Evolutionary conservation across 2,888 invertebrate genomes (phyloP).

Genomic region (Coenonympha arcania): DNA sequence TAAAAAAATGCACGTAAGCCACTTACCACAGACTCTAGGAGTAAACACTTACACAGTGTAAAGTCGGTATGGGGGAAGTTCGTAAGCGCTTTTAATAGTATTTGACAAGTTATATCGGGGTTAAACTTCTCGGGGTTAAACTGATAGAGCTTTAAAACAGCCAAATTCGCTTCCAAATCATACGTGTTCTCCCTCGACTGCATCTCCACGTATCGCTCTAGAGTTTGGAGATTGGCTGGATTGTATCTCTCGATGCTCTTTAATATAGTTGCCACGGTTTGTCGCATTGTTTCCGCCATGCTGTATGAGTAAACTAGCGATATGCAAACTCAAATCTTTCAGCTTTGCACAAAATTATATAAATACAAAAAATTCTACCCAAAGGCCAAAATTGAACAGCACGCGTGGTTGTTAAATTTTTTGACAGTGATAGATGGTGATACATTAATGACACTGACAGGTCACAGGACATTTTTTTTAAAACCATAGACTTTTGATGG

Average conservation of each 20-base stretch:
- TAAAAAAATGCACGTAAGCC: neutral
- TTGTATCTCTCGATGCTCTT: constrained; percentile 97
- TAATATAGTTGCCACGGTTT: constrained; percentile 88
- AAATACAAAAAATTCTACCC: too few relatives aligned
- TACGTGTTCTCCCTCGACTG: constrained; percentile 95
- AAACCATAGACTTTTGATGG: too few relatives aligned
- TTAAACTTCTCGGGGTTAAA: constrained; percentile 93
- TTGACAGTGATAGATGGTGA: too few relatives aligned
- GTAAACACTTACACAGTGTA: constrained; percentile 96
- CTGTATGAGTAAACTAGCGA: constrained; percentile 2
- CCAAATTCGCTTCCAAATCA: constrained; percentile 97
- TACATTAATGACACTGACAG: too few relatives aligned
- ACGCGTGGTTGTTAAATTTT: too few relatives aligned
- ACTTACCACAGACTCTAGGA: constrained; percentile 79
- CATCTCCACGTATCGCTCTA: constrained; percentile 94
- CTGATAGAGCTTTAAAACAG: constrained; percentile 96
- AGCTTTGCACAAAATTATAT: too few relatives aligned
- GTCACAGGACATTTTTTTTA: too few relatives aligned
- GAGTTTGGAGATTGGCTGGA: constrained; percentile 91
- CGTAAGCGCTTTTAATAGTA: constrained; percentile 95
- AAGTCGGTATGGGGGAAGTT: constrained; percentile 99
- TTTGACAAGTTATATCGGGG: constrained; percentile 87
- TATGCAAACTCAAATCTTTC: too few relatives aligned
- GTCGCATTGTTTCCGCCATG: constrained; percentile 89
- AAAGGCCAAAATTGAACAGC: too few relatives aligned